These are phyloP conservation scores for Poliocrania exsul DNA, from an alignment of 2,797 vertebrate species.

Conservation along the genomic window DNA sequence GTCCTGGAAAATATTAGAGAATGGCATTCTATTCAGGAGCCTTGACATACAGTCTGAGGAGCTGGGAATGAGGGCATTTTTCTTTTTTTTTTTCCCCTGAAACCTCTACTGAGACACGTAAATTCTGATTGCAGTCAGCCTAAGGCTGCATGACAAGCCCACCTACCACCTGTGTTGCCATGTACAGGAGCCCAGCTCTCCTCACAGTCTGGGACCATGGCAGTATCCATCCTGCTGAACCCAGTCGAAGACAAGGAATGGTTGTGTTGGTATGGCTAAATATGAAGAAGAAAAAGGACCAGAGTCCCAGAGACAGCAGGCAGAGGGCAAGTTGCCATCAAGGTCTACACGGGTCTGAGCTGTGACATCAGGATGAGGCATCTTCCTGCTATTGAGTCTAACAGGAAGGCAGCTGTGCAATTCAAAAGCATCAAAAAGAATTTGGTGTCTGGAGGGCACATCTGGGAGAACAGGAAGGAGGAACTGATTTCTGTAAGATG, in stretches of 20 bases:
- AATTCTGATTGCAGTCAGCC: background rate
- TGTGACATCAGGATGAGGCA: accelerated
- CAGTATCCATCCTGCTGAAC: background rate
- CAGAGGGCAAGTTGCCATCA: background rate
- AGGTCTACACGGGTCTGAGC: background rate
- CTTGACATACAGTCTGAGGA: background rate
- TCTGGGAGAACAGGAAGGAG: background rate
- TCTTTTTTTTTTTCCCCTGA: background rate
- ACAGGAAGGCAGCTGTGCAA: background rate
- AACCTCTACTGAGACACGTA: background rate
- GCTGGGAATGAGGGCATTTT: background rate
- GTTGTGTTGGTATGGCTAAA: background rate
- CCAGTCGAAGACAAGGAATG: too few species aligned
- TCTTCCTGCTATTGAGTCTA: background rate
- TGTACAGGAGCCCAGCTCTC: background rate
- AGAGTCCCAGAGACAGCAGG: background rate
- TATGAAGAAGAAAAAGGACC: background rate
- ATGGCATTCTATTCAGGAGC: background rate
- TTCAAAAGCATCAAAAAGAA: background rate
- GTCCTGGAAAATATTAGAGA: background rate
- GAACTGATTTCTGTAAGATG: background rate
- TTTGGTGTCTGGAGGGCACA: background rate
- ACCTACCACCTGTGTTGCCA: background rate
- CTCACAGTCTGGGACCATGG: background rate
- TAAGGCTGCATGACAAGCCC: background rate